Base-by-base conservation (phyloP, 2,797 vertebrate genomes). In the Pseudochaenichthys georgianus region DNA sequence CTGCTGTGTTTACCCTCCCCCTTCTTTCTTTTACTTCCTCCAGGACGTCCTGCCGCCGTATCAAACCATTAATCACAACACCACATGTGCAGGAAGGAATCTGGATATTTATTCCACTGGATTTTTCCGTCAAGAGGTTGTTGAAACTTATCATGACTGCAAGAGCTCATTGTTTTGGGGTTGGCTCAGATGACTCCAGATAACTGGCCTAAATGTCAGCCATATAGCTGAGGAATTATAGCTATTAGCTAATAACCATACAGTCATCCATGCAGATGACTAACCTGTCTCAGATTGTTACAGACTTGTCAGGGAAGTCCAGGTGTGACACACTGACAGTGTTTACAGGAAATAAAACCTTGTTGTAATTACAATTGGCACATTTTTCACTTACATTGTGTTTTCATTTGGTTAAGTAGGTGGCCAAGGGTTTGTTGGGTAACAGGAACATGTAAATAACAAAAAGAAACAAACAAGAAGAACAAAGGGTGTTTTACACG, bases 41-140 rank as follows among this genome's bases (percentile, higher is more conserved):
- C 13, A 80, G 87, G 89, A 87, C 68, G 76, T 82, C 68, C 80
- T 52, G 59, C n/a, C 53, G 83, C 64, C 41, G 58, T 38, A 11
- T 31, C 34, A 70, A 80, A 41, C 65, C 47, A 47, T 67, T 46
- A 63, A 86, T 58, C 72, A 60, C 66, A 84, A 60, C 66, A 71
- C 28, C 80, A 86, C 86, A 83, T 76, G 73, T 68, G 53, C 82
- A 78, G 86, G 83, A 86, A 87, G 88, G 77, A 87, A 83, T 38
- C 23, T 9, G 74, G 64, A 16, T 73, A 57, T 68, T n/a, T 65
- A 59, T 74, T 63, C 57, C 38, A 12, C n/a, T 2, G 38, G 31
- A 31, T 28, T 21, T 79, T 87, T 66, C 85, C 72, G 83, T 89
- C 80, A 88, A 85, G 89, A 90, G 83, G 82, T 85, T 89, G 85